Conservation (phyloP, 2,797 vertebrate species). For the Leucoraja ocellata region DNA sequence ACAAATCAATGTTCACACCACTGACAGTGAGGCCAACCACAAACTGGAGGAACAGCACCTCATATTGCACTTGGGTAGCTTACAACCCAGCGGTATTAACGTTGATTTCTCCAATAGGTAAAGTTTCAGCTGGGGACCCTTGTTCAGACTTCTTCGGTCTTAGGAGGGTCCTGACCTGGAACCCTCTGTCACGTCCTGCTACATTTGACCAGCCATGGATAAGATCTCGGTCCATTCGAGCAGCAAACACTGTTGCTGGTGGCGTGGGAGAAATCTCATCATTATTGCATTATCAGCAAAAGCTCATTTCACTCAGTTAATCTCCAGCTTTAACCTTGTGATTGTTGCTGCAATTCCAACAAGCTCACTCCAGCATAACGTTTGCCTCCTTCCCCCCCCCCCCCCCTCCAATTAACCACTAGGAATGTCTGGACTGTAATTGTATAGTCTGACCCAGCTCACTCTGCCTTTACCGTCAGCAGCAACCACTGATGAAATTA, state of each 20-base stretch:
- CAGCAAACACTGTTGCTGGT: neutral
- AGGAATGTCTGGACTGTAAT: constrained; percentile 43
- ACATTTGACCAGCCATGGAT: neutral
- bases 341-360: constrained; percentile 9
- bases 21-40: too few species aligned
- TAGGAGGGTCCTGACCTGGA: too few species aligned
- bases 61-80: too few species aligned
- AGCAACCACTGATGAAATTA: constrained; percentile 32
- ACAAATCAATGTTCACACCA: too few species aligned
- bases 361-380: constrained; percentile 15
- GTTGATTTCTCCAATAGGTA: too few species aligned
- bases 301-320: neutral
- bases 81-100: too few species aligned
- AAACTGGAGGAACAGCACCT: too few species aligned
- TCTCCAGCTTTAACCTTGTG: neutral
- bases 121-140: too few species aligned
- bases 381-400: neutral
- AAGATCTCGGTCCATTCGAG: neutral
- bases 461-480: neutral
- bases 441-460: constrained; percentile 40
- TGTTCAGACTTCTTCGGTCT: too few species aligned
- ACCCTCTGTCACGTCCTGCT: neutral
- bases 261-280: neutral
- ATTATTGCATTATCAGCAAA: neutral
- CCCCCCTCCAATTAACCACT: constrained; percentile 1